These are phyloP conservation scores for Gryllus bimaculatus DNA, from an alignment of 1,140 invertebrate genomes.

Conservation along the genomic window DNA sequence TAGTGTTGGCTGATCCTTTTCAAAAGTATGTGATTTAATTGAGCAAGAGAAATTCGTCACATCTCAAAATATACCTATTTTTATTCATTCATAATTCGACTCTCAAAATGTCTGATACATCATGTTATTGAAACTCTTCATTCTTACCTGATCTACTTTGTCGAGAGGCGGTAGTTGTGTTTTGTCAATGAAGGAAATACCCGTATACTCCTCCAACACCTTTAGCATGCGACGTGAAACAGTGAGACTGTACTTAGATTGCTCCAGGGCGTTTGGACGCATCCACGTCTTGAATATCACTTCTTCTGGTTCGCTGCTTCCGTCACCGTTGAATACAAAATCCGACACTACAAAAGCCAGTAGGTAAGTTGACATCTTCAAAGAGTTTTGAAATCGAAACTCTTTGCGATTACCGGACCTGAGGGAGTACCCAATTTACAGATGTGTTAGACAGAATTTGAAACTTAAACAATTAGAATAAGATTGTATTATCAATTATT, in stretches of 20 bases:
- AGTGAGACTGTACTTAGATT: constrained; percentile 47
- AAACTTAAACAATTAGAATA: too few species aligned
- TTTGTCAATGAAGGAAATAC: constrained; percentile 25
- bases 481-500: too few species aligned
- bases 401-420: neutral
- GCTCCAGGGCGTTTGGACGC: constrained; percentile 50
- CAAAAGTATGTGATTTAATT: too few species aligned
- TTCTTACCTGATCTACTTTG: constrained; percentile 38
- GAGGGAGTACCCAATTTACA: neutral
- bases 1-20: too few species aligned
- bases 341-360: constrained; percentile 68
- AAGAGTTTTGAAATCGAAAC: constrained; percentile 37
- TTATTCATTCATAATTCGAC: too few species aligned
- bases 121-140: too few species aligned
- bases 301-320: neutral
- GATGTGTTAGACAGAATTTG: too few species aligned
- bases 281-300: constrained; percentile 53
- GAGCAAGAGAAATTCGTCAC: too few species aligned
- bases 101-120: too few species aligned
- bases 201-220: neutral
- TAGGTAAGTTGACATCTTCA: constrained; percentile 81
- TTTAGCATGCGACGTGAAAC: constrained; percentile 34
- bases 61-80: too few species aligned
- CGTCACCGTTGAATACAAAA: constrained; percentile 33
- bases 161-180: constrained; percentile 33